Percentiles rank a stretch among this genome's conserved stretches.
These are phyloP conservation scores for Todiramphus chloris DNA, from an alignment of 2,113 vertebrate genomes.

Conservation along the genomic window DNA sequence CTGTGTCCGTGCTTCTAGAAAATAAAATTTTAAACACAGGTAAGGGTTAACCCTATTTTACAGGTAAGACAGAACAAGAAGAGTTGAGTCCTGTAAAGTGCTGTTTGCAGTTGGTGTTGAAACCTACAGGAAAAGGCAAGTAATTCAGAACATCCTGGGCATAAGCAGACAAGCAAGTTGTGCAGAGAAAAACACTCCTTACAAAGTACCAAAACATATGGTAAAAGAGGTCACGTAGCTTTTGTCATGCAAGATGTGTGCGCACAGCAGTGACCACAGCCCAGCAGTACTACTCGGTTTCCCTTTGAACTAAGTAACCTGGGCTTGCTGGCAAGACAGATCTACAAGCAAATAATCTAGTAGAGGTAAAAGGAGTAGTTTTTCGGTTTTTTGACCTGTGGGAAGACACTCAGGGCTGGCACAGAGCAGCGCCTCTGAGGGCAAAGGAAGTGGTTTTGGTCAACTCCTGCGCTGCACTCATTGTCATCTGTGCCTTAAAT, in stretches of 20 bases:
- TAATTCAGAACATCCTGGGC: not conserved
- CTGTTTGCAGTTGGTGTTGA: not conserved
- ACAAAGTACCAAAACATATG: not conserved
- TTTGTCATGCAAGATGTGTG: not conserved
- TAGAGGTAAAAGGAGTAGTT: not conserved
- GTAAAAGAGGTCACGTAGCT: not conserved
- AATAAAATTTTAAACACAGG: not conserved
- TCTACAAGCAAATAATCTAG: not conserved
- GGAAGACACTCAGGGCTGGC: rapidly evolving
- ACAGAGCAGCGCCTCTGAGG: too few relatives aligned
- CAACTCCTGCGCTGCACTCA: rapidly evolving
- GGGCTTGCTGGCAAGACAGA: not conserved
- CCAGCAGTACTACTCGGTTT: not conserved
- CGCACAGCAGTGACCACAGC: not conserved
- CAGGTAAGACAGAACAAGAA: not conserved
- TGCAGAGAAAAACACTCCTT: not conserved
- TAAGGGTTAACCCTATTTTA: not conserved
- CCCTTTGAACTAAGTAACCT: not conserved
- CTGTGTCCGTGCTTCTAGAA: not conserved
- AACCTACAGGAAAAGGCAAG: not conserved
- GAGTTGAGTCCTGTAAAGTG: not conserved
- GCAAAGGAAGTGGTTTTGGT: rapidly evolving
- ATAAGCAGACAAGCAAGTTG: not conserved
- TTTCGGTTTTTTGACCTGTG: not conserved
- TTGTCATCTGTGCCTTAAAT: not conserved